Base-by-base conservation (phyloP, 1,140 invertebrate genomes). In the Propsilocerus akamusi region DNA sequence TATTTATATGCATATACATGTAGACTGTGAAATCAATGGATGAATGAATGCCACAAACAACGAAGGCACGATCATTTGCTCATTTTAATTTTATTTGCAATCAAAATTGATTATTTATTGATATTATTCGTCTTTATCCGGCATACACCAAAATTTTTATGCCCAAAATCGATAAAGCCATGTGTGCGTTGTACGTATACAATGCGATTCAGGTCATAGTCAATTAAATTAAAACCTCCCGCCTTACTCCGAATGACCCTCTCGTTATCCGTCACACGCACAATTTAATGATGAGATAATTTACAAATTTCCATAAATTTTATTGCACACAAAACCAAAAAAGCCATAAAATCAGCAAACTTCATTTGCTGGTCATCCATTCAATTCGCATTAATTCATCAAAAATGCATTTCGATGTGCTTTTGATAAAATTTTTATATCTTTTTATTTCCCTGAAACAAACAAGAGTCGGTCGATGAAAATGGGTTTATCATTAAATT, bases 211-310 rank as follows among this genome's bases (percentile, higher is more conserved):
- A 17, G 14, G 34, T 41, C 34, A 41, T 41, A 41, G 14, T 41
- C 34, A 41, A 41, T 41, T 41, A 41, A 41, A 41, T 41, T 41
- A 41, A 41, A 41, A 20, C 22, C 10, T 41, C 17, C 17, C 5
- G 5, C 17, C 22, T 8, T 41, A 20, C 34, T 41, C 32, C 7
- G 7, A 10, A 8, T 20, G 14, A 41, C 34, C 17, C n/a, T 20
- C 17, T 17, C 22, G 34, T 41, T 7, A 41, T 3, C 8, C 6
- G 8, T 41, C 8, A 41, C 34, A 20, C n/a, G n/a, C n/a, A n/a
- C n/a, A n/a, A n/a, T n/a, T 41, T 41, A 41, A 41, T 41, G 34
- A 41, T 20, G 14, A 41, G 34, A 41, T 17, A 41, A 41, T 41
- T 41, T 41, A 20, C 34, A 41, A 20, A 14, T 41, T n/a, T 17